phyloP scores from a whole-genome alignment of 2,797 vertebrate genomes.

The Eulemur coronatus region DNA sequence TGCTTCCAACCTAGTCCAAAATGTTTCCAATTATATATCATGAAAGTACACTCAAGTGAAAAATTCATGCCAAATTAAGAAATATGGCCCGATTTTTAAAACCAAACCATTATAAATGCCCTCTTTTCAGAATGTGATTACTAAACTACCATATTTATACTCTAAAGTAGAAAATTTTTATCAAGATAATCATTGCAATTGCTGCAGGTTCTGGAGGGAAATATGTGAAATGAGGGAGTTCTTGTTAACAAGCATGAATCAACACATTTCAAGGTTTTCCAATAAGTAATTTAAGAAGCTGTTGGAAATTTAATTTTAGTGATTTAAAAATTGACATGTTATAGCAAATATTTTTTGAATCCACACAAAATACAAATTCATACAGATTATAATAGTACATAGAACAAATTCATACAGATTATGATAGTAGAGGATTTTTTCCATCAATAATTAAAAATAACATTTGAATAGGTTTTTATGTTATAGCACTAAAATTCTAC shows the following conservation, averaged over 20 bases:
- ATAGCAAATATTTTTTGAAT: conserved; percentile 8
- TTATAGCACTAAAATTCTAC: background rate
- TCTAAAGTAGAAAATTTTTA: conserved; percentile 67
- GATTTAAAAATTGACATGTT: background rate
- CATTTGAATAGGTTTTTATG: background rate
- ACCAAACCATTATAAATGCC: conserved; percentile 72
- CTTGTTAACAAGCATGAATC: background rate
- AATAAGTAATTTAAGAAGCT: background rate
- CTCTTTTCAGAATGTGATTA: conserved; percentile 55
- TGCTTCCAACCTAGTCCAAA: conserved; percentile 75
- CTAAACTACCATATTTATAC: conserved; percentile 64
- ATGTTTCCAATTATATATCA: conserved; percentile 79
- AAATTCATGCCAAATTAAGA: conserved; percentile 50
- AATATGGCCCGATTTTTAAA: conserved; percentile 52
- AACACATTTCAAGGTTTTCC: background rate
- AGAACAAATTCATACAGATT: background rate
- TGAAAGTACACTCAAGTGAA: conserved; percentile 69
- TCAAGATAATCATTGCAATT: conserved; percentile 59
- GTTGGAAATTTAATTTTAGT: background rate
- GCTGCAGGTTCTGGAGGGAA: conserved; percentile 15
- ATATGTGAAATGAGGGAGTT: background rate
- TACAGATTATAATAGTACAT: background rate
- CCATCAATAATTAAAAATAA: background rate
- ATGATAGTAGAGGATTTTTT: background rate
- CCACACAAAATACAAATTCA: background rate